A percentile compares a stretch with the other conserved stretches of the same genome.
These are phyloP conservation scores for Procavia capensis DNA, from an alignment of 2,113 vertebrate species.

Conservation along the genomic window DNA sequence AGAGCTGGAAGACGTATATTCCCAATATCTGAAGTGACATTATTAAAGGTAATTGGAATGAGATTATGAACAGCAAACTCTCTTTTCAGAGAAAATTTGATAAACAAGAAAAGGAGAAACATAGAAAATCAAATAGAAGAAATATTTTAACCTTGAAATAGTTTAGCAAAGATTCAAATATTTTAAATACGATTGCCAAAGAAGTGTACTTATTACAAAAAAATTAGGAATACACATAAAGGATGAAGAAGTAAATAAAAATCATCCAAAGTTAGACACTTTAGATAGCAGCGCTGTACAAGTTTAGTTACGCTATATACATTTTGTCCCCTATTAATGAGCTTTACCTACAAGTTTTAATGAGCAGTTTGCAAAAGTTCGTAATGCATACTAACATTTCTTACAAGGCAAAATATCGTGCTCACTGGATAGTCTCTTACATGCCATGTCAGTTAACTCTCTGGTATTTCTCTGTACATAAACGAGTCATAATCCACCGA, in stretches of 20 bases:
- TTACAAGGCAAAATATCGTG: not conserved
- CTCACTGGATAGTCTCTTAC: not conserved
- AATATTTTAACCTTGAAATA: conserved; percentile 5
- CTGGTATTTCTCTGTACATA: not conserved
- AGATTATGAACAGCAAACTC: not conserved
- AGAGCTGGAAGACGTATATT: not conserved
- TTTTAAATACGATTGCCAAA: not conserved
- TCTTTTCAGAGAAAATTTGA: conserved; percentile 6
- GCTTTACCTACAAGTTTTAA: not conserved
- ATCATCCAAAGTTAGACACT: not conserved
- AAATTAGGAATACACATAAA: not conserved
- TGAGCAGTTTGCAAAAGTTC: not conserved
- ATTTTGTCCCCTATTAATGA: not conserved
- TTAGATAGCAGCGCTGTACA: not conserved
- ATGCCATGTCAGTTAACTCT: not conserved
- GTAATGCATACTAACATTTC: not conserved
- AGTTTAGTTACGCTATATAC: not conserved
- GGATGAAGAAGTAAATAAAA: not conserved
- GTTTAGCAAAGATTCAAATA: not conserved
- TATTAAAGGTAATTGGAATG: not conserved
- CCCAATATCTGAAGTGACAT: not conserved
- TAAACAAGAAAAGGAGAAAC: not conserved
- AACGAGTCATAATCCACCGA: not conserved
- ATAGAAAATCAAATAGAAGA: not conserved
- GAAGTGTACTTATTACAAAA: not conserved